These are phyloP conservation scores for Drosophila arawakana DNA, from an alignment of 1,140 invertebrate genomes.

Conservation along the genomic window DNA sequence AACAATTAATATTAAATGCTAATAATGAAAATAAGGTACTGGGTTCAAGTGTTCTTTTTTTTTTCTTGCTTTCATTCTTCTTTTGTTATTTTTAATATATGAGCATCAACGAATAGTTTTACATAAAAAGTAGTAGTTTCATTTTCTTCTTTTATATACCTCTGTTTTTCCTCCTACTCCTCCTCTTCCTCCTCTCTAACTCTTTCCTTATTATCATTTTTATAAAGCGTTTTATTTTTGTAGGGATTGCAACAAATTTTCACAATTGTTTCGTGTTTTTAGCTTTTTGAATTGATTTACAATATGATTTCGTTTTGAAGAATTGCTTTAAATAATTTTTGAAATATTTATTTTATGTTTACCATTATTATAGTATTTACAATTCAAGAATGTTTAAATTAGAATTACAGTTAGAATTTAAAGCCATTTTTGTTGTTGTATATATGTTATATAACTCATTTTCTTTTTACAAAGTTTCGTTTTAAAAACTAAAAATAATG, in stretches of 20 bases:
- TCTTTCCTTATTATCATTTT: slow-evolving; percentile 21
- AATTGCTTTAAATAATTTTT: slow-evolving; percentile 31
- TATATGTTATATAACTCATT: slow-evolving; percentile 46
- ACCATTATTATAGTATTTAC: slow-evolving; percentile 64
- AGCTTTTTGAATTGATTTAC: slow-evolving; percentile 15
- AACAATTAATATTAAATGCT: slow-evolving; percentile 82
- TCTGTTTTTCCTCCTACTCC: slow-evolving; percentile 36
- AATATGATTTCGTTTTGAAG: slow-evolving; percentile 5
- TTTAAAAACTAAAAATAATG: slow-evolving; percentile 73
- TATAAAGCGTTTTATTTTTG: slow-evolving; percentile 10
- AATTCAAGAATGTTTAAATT: slow-evolving; percentile 72
- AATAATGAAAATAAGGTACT: slow-evolving; percentile 84
- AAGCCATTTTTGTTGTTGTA: slow-evolving; percentile 55
- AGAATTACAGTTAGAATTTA: slow-evolving; percentile 63
- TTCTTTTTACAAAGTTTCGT: slow-evolving; percentile 36
- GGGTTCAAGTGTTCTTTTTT: slow-evolving; percentile 77
- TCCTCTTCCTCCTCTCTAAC: slow-evolving; percentile 40
- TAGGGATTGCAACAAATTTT: slow-evolving; percentile 69
- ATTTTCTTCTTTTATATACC: slow-evolving; percentile 37
- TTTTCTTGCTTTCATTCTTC: background rate
- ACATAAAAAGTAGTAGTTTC: slow-evolving; percentile 68
- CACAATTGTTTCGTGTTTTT: slow-evolving; percentile 53
- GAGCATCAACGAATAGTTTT: slow-evolving; percentile 77
- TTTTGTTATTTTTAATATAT: slow-evolving; percentile 49
- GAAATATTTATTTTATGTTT: slow-evolving; percentile 50